Percentiles rank a stretch among this genome's conserved stretches.
phyloP scores from a whole-genome alignment of 1,140 invertebrate species.

The Apolygus lucorum region DNA sequence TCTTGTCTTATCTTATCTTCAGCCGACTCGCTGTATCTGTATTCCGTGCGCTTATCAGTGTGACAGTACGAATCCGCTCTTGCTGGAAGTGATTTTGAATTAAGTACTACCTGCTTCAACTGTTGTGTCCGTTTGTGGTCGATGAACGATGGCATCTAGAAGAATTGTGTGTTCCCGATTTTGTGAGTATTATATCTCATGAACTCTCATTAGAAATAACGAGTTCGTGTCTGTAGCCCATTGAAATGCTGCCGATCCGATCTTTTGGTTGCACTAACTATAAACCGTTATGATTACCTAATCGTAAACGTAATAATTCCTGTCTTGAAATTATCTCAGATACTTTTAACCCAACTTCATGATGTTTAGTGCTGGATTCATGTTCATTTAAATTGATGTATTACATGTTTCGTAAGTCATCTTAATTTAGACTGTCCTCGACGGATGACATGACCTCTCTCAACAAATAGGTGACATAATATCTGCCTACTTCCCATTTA shows the following conservation, averaged over 20 bases:
- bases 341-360: neutral
- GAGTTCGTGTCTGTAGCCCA: neutral
- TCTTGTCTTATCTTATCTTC: neutral
- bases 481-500: neutral
- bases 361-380: neutral
- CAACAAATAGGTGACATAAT: neutral
- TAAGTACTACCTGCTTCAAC: neutral
- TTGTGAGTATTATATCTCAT: neutral
- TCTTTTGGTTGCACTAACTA: neutral
- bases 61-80: neutral
- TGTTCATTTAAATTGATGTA: neutral
- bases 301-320: neutral
- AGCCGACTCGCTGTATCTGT: too few relatives aligned
- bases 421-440: neutral
- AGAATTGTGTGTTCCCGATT: neutral
- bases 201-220: neutral
- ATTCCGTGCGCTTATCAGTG: too few relatives aligned
- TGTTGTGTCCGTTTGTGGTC: neutral
- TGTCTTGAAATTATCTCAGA: neutral
- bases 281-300: neutral
- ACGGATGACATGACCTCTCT: neutral
- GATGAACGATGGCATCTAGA: neutral
- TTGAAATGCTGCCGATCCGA: neutral
- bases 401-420: neutral
- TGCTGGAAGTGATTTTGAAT: neutral